phyloP scores from a whole-genome alignment of 2,888 invertebrate genomes.

The Tenthredo mesomela region DNA sequence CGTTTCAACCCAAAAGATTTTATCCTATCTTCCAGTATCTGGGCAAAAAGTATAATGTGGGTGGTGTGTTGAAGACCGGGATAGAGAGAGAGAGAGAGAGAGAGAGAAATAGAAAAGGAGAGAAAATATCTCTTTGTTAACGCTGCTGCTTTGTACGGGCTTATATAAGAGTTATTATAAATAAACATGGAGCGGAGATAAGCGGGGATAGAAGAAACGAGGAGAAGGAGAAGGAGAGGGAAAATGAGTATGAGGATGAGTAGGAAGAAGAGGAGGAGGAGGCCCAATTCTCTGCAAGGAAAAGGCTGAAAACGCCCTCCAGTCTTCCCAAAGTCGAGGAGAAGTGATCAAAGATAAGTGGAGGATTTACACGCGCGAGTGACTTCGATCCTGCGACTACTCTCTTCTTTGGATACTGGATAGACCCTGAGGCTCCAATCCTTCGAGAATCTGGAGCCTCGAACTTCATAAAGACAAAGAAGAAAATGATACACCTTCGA shows the following conservation, averaged over 20 bases:
- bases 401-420: slow-evolving; percentile 7
- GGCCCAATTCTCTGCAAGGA: slow-evolving; percentile 4
- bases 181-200: slow-evolving; percentile 34
- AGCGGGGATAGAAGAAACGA: slow-evolving; percentile 1
- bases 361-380: slow-evolving; percentile 50
- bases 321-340: slow-evolving; percentile 37
- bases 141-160: slow-evolving; percentile 6
- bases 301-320: slow-evolving; percentile 34
- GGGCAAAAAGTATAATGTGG: background rate
- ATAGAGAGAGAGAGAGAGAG: too few species aligned
- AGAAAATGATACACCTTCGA: background rate
- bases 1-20: background rate
- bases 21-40: background rate
- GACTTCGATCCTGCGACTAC: slow-evolving; percentile 46
- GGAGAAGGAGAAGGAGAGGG: background rate
- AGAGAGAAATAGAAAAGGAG: background rate
- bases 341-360: slow-evolving; percentile 51
- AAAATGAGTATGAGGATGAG: background rate
- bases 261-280: background rate
- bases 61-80: background rate
- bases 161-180: slow-evolving; percentile 40
- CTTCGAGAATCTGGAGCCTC: slow-evolving; percentile 5
- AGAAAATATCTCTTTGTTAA: slow-evolving; percentile 27
- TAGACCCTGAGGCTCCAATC: slow-evolving; percentile 34
- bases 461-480: slow-evolving; percentile 15